phyloP scores from a whole-genome alignment of 2,888 invertebrate genomes.

The Scaptomyza caliginosa region DNA sequence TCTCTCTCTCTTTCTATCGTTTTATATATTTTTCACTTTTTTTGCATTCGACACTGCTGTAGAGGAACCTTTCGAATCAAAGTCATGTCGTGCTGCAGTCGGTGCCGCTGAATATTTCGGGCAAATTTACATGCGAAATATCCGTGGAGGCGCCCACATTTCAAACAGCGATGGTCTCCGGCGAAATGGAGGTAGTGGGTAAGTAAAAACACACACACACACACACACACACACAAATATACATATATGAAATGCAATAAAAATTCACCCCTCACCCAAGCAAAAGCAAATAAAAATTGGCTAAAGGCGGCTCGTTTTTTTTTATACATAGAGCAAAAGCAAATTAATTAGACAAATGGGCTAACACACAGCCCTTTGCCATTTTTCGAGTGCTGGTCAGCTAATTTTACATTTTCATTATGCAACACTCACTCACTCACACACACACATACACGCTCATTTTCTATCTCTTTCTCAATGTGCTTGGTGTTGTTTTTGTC shows the following conservation, averaged over 20 bases:
- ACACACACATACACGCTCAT: not conserved
- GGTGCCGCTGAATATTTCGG: conserved; percentile 84
- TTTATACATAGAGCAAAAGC: conserved; percentile 40
- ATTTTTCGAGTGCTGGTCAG: conserved; percentile 40
- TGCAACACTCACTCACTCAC: conserved; percentile 20
- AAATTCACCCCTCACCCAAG: not conserved
- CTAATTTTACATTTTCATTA: conserved; percentile 71
- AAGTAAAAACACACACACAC: conserved; percentile 58
- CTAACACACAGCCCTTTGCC: conserved; percentile 44
- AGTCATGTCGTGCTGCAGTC: conserved; percentile 84
- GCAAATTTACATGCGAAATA: conserved; percentile 84
- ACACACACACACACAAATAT: conserved; percentile 3
- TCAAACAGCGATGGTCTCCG: conserved; percentile 84
- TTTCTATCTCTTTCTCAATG: conserved; percentile 10
- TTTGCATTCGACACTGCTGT: conserved; percentile 8
- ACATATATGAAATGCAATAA: not conserved
- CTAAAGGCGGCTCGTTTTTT: conserved; percentile 36
- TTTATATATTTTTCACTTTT: not conserved
- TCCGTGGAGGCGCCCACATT: conserved; percentile 84
- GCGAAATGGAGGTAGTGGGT: conserved; percentile 84
- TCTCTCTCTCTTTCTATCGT: conserved; percentile 10
- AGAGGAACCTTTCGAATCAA: conserved; percentile 84
- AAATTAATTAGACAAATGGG: conserved; percentile 83
- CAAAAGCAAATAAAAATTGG: conserved; percentile 21
- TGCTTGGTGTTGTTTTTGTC: conserved; percentile 10